Evolutionary conservation across 1,140 invertebrate species (phyloP).

Genomic region (Drosophila gunungcola): DNA sequence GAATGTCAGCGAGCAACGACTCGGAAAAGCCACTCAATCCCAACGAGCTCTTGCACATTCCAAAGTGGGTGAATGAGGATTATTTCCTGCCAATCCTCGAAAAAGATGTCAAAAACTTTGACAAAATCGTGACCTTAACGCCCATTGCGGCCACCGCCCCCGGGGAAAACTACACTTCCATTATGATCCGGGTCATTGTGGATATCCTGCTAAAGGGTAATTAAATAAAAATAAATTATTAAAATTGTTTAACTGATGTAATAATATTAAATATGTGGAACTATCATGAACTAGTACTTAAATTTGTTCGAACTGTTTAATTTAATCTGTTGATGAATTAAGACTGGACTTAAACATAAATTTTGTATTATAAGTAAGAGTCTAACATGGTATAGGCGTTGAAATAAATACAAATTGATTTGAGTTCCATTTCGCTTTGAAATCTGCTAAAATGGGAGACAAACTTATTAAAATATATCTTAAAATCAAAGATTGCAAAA

Average conservation of each 20-base stretch:
- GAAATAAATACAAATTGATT: no score
- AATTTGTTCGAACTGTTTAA: no score
- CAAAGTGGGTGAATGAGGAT: constrained; percentile 85
- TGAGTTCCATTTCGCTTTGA: no score
- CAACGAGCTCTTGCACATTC: constrained; percentile 66
- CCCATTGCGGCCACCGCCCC: constrained; percentile 71
- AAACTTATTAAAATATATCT: no score
- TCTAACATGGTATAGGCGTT: no score
- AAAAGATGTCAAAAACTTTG: constrained; percentile 62
- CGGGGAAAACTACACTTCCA: constrained; percentile 75
- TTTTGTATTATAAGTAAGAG: no score
- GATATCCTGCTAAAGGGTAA: constrained; percentile 67
- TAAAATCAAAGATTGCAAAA: no score
- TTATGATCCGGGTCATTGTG: constrained; percentile 68
- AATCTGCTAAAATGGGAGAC: no score
- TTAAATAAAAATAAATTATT: background rate
- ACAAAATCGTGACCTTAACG: constrained; percentile 52
- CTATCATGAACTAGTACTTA: no score
- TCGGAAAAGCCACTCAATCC: constrained; percentile 48
- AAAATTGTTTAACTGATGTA: background rate
- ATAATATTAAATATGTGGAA: no score
- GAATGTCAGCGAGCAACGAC: constrained; percentile 56
- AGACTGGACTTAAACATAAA: no score
- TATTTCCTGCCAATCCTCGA: constrained; percentile 85
- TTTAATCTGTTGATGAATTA: no score